Evolutionary conservation across 64 coral and sea anemone species (phyloP).

Genomic region (Porites australiensis): DNA sequence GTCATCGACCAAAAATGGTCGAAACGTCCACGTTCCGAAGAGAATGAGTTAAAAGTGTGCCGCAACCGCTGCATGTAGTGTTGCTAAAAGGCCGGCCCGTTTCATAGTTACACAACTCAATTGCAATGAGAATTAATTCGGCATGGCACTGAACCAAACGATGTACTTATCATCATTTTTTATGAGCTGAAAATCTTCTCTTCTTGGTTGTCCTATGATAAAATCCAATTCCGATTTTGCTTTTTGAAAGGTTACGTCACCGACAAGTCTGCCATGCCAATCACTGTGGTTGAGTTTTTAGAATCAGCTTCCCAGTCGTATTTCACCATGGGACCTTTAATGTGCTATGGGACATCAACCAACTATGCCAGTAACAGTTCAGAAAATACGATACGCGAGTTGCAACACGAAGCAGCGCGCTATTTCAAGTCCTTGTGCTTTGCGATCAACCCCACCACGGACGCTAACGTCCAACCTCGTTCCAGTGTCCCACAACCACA

Average conservation of each 20-base stretch:
- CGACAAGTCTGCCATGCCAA: conserved; percentile 18
- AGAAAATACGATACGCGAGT: not conserved
- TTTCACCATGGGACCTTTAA: conserved; percentile 51
- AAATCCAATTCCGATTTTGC: too few species aligned
- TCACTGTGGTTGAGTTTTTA: not conserved
- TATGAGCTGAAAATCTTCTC: too few species aligned
- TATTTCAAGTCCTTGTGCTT: not conserved
- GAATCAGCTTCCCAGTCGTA: not conserved
- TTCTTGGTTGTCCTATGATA: too few species aligned
- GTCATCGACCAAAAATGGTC: too few species aligned
- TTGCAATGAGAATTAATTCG: too few species aligned
- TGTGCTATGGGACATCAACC: conserved; percentile 40
- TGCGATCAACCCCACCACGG: not conserved
- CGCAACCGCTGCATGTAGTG: too few species aligned
- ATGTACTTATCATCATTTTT: too few species aligned
- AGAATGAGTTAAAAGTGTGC: too few species aligned
- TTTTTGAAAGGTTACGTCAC: conserved; percentile 54
- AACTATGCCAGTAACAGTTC: not conserved
- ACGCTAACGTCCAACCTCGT: not conserved
- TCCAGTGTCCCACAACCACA: not conserved
- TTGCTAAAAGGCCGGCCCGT: too few species aligned
- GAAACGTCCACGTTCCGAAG: too few species aligned
- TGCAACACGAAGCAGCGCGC: not conserved
- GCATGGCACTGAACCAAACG: too few species aligned
- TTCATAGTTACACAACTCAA: too few species aligned